Conservation (phyloP, 2,888 invertebrate species). For the Brachycybe producta region DNA sequence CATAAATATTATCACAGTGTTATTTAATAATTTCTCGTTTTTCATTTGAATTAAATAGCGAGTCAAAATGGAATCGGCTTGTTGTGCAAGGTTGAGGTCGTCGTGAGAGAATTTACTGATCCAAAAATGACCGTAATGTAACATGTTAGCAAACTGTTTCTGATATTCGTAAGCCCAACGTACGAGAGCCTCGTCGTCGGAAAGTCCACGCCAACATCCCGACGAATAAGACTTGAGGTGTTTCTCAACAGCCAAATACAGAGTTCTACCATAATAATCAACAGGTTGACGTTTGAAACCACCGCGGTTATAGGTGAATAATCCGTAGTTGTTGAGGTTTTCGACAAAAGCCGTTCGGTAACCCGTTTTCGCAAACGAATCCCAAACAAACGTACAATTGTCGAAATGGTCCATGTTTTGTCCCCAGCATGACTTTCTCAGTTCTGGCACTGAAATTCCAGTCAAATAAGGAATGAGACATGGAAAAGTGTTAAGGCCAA, state of each 20-base stretch:
- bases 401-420: constrained; percentile 49
- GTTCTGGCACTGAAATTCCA: constrained; percentile 43
- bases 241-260: constrained; percentile 43
- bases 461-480: constrained; percentile 69
- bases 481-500: constrained; percentile 87
- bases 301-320: constrained; percentile 62
- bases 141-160: constrained; percentile 42
- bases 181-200: constrained; percentile 55
- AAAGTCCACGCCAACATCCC: constrained; percentile 35
- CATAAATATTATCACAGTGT: constrained; percentile 25
- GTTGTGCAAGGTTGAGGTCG: constrained; percentile 59
- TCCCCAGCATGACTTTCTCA: constrained; percentile 35
- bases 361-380: constrained; percentile 54
- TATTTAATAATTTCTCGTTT: constrained; percentile 19
- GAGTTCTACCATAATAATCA: constrained; percentile 65
- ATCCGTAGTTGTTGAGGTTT: constrained; percentile 62
- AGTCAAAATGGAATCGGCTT: constrained; percentile 54
- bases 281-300: constrained; percentile 67
- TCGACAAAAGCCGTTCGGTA: constrained; percentile 70
- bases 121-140: constrained; percentile 78
- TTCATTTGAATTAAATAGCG: constrained; percentile 25
- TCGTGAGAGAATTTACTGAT: constrained; percentile 72
- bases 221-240: constrained; percentile 59
- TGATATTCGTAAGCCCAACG: constrained; percentile 55
- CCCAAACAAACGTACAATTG: constrained; percentile 71